phyloP scores from a whole-genome alignment of 2,113 vertebrate species.

The Sminthopsis crassicaudata region DNA sequence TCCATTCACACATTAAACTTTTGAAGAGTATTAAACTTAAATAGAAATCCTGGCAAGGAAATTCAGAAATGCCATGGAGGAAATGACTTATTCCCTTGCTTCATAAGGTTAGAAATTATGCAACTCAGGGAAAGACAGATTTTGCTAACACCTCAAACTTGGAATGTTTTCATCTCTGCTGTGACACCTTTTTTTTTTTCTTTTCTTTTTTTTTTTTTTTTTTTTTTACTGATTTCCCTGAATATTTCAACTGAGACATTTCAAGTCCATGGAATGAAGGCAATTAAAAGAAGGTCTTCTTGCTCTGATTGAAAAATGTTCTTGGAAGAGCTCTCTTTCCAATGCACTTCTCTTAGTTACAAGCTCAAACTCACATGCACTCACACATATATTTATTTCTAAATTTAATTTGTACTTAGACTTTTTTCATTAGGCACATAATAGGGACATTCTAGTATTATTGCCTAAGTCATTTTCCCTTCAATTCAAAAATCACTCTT shows the following conservation, averaged over 20 bases:
- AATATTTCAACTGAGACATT: background rate
- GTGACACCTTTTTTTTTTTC: background rate
- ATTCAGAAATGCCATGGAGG: background rate
- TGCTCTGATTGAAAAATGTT: background rate
- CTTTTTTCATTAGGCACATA: background rate
- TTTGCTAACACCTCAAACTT: background rate
- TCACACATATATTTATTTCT: background rate
- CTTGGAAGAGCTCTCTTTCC: background rate
- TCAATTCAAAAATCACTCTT: background rate
- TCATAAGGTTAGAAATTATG: conserved; percentile 35
- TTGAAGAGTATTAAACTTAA: conserved; percentile 57
- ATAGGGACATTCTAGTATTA: background rate
- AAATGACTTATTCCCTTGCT: conserved; percentile 24
- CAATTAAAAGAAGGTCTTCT: background rate
- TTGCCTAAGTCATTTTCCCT: background rate
- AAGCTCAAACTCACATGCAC: background rate
- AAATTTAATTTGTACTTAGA: background rate
- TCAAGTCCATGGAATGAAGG: background rate
- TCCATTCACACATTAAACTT: background rate
- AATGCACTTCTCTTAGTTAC: background rate
- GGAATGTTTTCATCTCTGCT: background rate
- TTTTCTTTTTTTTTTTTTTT: background rate
- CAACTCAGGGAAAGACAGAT: conserved; percentile 16
- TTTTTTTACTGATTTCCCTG: background rate
- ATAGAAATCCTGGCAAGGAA: conserved; percentile 22